A percentile compares a stretch with the other conserved stretches of the same genome.
These are phyloP conservation scores for Acanthoscelides obtectus DNA, from an alignment of 2,888 invertebrate species.

Conservation along the genomic window DNA sequence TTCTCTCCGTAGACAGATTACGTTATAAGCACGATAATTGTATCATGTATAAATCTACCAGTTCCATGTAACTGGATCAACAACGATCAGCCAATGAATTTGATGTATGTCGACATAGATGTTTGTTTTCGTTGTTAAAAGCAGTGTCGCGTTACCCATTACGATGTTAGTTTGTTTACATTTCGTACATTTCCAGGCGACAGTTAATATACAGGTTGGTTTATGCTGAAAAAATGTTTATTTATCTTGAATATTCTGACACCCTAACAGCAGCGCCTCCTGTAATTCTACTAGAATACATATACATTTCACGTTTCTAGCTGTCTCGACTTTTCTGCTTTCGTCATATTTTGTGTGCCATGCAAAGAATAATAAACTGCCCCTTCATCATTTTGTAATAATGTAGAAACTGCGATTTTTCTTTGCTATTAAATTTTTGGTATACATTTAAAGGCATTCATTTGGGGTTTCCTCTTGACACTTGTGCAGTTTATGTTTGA, in stretches of 20 bases:
- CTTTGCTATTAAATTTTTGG: too few relatives aligned
- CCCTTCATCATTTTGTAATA: background rate
- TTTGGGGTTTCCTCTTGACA: too few relatives aligned
- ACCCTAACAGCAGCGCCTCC: conserved; percentile 25
- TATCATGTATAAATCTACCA: too few relatives aligned
- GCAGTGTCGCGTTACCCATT: conserved; percentile 40
- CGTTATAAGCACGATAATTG: too few relatives aligned
- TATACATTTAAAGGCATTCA: too few relatives aligned
- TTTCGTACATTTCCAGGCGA: conserved; percentile 29
- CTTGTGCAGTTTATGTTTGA: too few relatives aligned
- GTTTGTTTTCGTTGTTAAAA: conserved; percentile 46
- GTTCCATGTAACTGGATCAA: background rate
- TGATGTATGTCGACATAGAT: conserved; percentile 18
- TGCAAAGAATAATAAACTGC: background rate
- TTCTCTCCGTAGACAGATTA: too few relatives aligned
- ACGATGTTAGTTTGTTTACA: conserved; percentile 34
- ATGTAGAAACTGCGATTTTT: too few relatives aligned
- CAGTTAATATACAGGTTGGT: conserved; percentile 32
- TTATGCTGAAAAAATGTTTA: conserved; percentile 32
- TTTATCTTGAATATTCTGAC: conserved; percentile 35
- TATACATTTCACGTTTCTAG: conserved; percentile 22
- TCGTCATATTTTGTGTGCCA: background rate
- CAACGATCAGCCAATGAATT: conserved; percentile 9
- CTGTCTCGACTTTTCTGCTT: background rate
- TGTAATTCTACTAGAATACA: conserved; percentile 1